Evolutionary conservation across 2,888 invertebrate genomes (phyloP).

Genomic region (Margaritifera margaritifera): DNA sequence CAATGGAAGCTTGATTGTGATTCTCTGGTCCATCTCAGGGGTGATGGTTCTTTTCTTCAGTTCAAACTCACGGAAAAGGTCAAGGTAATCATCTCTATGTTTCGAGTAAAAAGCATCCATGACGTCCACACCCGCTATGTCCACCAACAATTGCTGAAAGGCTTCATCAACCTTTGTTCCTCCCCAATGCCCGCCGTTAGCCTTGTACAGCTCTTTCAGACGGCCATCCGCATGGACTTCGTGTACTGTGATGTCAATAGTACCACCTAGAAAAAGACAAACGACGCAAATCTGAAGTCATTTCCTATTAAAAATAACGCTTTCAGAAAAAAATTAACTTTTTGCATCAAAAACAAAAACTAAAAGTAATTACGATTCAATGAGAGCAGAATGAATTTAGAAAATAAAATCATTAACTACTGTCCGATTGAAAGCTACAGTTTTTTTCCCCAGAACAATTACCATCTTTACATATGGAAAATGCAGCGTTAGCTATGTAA

Average conservation of each 20-base stretch:
- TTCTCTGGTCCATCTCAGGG: constrained; percentile 16
- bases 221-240: constrained; percentile 18
- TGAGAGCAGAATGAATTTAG: too few species aligned
- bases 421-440: too few species aligned
- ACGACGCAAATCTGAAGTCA: too few species aligned
- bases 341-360: too few species aligned
- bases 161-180: constrained; percentile 20
- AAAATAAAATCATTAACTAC: too few species aligned
- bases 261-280: constrained; percentile 19
- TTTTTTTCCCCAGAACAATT: too few species aligned
- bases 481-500: too few species aligned
- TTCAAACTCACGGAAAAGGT: constrained; percentile 22
- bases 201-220: constrained; percentile 22
- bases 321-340: too few species aligned
- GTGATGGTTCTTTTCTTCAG: constrained; percentile 16
- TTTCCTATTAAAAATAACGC: too few species aligned
- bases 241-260: constrained; percentile 36
- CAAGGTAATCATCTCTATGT: constrained; percentile 14
- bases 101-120: constrained; percentile 20
- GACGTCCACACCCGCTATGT: constrained; percentile 23
- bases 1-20: constrained; percentile 21
- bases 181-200: constrained; percentile 34
- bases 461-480: too few species aligned
- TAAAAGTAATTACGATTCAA: too few species aligned
- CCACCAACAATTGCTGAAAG: constrained; percentile 12